Evolutionary conservation across 1,140 invertebrate species (phyloP).

Genomic region (Drosophila hydei): DNA sequence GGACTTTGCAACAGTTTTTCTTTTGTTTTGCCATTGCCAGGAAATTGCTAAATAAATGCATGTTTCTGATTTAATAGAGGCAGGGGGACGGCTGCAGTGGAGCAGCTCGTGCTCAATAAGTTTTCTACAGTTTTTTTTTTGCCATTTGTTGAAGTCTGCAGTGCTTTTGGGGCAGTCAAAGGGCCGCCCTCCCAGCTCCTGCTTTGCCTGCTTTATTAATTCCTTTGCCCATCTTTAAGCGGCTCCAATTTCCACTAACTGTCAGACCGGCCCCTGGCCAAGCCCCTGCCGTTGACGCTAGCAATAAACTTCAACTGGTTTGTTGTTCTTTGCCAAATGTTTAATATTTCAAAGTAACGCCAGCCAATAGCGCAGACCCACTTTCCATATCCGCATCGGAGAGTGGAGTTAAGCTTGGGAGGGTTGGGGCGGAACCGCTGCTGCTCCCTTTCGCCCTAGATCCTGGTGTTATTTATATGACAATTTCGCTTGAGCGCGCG

Average conservation of each 20-base stretch:
- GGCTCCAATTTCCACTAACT: constrained; percentile 41
- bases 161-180: constrained; percentile 13
- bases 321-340: constrained; percentile 69
- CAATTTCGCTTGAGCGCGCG: constrained; percentile 78
- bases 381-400: constrained; percentile 29
- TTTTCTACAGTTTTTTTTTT: constrained; percentile 27
- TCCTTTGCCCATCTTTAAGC: constrained; percentile 40
- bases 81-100: background rate
- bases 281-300: constrained; percentile 39
- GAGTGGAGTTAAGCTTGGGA: no score
- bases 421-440: background rate
- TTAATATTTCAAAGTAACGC: constrained; percentile 79
- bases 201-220: constrained; percentile 40
- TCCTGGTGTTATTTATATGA: constrained; percentile 78
- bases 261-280: background rate
- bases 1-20: constrained; percentile 49
- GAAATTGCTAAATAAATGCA: constrained; percentile 82
- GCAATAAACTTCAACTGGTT: constrained; percentile 73
- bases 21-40: constrained; percentile 45
- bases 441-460: background rate
- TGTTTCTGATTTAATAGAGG: constrained; percentile 74
- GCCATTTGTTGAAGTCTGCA: constrained; percentile 25
- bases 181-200: constrained; percentile 11
- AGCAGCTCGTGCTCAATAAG: background rate
- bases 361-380: constrained; percentile 46